A percentile compares a stretch with the other conserved stretches of the same genome.
phyloP scores from a whole-genome alignment of 2,888 invertebrate species.

The Pocota personata region DNA sequence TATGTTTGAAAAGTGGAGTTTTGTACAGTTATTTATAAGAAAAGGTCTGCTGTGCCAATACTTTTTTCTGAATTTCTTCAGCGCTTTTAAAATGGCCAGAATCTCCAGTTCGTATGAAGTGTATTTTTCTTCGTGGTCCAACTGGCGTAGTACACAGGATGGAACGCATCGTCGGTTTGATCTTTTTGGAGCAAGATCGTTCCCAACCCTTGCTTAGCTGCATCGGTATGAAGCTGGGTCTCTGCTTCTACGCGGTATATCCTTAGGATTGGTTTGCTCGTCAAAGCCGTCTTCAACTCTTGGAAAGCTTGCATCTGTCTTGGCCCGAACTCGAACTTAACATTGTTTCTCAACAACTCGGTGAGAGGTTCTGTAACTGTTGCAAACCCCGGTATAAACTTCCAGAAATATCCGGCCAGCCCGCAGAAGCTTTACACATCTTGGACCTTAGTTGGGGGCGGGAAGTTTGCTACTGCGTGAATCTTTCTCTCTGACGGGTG shows the following conservation, averaged over 20 bases:
- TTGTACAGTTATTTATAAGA: too few relatives aligned
- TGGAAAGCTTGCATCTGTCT: too few relatives aligned
- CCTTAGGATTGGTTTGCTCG: conserved; percentile 12
- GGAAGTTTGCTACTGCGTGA: conserved; percentile 38
- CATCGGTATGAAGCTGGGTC: conserved; percentile 46
- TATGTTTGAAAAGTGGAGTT: too few relatives aligned
- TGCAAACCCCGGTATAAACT: background rate
- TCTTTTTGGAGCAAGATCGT: conserved; percentile 76
- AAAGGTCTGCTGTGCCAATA: too few relatives aligned
- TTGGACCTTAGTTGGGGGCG: background rate
- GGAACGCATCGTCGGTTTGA: conserved; percentile 67
- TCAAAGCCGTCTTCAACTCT: too few relatives aligned
- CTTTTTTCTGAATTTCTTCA: conserved; percentile 77
- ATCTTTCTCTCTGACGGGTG: too few relatives aligned
- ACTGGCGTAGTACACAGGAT: conserved; percentile 77
- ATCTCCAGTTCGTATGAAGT: conserved; percentile 78
- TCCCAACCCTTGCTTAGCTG: conserved; percentile 74
- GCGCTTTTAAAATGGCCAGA: conserved; percentile 77
- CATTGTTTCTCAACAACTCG: too few relatives aligned
- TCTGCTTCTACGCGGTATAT: conserved; percentile 29
- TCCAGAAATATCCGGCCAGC: background rate
- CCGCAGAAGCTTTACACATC: conserved; percentile 27
- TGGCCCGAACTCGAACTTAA: too few relatives aligned
- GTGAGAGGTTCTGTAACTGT: too few relatives aligned
- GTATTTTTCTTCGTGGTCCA: conserved; percentile 77